These are phyloP conservation scores for Ptychadena robeensis DNA, from an alignment of 2,797 vertebrate species.

Conservation along the genomic window DNA sequence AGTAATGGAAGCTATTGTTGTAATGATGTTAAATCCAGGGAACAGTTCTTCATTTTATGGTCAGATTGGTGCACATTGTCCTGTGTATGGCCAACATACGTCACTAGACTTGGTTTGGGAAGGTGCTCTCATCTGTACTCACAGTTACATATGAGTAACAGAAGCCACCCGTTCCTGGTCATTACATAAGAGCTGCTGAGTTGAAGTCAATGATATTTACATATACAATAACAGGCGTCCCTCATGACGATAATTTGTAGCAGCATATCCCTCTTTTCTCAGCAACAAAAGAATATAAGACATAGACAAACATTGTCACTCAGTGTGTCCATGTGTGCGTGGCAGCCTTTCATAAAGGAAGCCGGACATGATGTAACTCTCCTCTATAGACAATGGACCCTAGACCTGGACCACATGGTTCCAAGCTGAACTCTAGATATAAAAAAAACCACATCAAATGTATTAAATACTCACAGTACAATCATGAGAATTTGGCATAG, in stretches of 20 bases:
- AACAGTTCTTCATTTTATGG: no score
- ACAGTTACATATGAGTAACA: neutral
- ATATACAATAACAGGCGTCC: no score
- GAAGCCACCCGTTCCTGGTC: neutral
- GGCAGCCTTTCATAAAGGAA: constrained; percentile 25
- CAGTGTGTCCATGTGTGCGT: constrained; percentile 25
- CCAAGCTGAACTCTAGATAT: neutral
- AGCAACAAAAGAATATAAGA: constrained; percentile 37
- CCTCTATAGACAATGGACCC: neutral
- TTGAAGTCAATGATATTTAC: constrained; percentile 15
- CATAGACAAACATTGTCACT: constrained; percentile 34
- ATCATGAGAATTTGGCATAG: no score
- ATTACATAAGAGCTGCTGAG: constrained; percentile 5
- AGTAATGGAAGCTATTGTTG: no score
- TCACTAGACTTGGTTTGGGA: no score
- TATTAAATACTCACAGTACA: no score
- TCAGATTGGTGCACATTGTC: no score
- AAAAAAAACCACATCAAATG: no score
- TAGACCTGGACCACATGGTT: neutral
- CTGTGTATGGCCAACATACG: no score
- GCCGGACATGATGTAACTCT: constrained; percentile 15
- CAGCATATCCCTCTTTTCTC: constrained; percentile 15
- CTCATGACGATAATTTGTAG: constrained; percentile 38
- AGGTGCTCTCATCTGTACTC: neutral
- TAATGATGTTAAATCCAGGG: no score